These are phyloP conservation scores for Trachelus stipa DNA, from an alignment of 2,888 invertebrate genomes.

Conservation along the genomic window DNA sequence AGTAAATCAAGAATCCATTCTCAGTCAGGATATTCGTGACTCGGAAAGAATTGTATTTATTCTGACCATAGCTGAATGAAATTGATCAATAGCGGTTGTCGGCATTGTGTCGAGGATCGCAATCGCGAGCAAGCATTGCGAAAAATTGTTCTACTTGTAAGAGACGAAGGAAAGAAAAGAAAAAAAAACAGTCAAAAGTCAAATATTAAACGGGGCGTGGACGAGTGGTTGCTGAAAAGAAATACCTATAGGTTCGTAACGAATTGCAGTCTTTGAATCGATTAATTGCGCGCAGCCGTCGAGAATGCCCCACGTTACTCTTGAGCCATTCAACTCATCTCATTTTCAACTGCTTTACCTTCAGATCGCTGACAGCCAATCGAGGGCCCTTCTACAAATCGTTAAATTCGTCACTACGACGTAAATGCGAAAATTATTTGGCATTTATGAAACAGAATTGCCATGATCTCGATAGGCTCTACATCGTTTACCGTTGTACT, in stretches of 20 bases:
- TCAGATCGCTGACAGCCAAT: neutral
- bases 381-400: slow-evolving; percentile 27
- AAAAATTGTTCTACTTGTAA: slow-evolving; percentile 1
- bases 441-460: neutral
- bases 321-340: slow-evolving; percentile 33
- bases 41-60: neutral
- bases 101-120: slow-evolving; percentile 22
- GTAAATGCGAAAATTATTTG: neutral
- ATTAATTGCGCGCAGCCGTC: slow-evolving; percentile 32
- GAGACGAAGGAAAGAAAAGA: slow-evolving; percentile 30
- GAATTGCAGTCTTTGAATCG: slow-evolving; percentile 9
- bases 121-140: slow-evolving; percentile 13
- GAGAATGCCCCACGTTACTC: slow-evolving; percentile 15
- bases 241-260: neutral
- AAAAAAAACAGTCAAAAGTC: neutral
- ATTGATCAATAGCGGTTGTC: neutral
- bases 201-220: neutral
- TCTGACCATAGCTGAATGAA: neutral
- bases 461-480: neutral
- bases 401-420: neutral
- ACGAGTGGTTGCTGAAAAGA: neutral
- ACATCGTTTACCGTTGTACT: neutral
- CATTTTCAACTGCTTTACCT: neutral
- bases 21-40: neutral
- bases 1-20: neutral